These are phyloP conservation scores for Stenolophus ochropezus DNA, from an alignment of 2,888 invertebrate genomes.

Conservation along the genomic window DNA sequence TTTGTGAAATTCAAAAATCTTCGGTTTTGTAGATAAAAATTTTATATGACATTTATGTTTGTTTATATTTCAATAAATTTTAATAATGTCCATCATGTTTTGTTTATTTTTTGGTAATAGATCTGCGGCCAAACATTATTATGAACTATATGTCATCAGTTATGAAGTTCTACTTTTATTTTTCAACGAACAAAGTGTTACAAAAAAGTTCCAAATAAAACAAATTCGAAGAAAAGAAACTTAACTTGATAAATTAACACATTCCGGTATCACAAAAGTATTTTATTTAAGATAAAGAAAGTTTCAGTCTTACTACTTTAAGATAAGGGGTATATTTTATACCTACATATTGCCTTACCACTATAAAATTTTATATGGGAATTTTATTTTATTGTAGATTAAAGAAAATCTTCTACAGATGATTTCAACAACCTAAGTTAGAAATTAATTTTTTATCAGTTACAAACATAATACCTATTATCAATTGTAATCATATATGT, in stretches of 20 bases:
- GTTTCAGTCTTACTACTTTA: neutral
- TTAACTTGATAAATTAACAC: neutral
- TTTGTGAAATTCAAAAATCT: neutral
- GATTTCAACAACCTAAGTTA: too few relatives aligned
- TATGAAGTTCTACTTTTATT: neutral
- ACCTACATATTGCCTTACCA: neutral
- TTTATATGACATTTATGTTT: conserved; percentile 23
- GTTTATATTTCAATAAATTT: conserved; percentile 12
- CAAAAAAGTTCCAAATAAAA: neutral
- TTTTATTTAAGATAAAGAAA: neutral
- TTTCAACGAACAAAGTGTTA: neutral
- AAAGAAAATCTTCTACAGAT: too few relatives aligned
- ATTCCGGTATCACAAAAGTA: neutral
- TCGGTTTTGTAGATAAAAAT: neutral
- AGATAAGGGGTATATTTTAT: neutral
- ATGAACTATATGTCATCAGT: neutral
- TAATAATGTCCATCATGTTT: neutral
- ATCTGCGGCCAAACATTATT: neutral
- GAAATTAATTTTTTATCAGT: too few relatives aligned
- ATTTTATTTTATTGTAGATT: too few relatives aligned
- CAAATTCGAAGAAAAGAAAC: neutral
- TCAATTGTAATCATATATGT: too few relatives aligned
- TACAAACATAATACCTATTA: too few relatives aligned
- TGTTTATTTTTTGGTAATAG: neutral
- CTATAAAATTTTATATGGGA: neutral